Base-by-base conservation (phyloP, 2,113 vertebrate species). In the Heterotis niloticus region DNA sequence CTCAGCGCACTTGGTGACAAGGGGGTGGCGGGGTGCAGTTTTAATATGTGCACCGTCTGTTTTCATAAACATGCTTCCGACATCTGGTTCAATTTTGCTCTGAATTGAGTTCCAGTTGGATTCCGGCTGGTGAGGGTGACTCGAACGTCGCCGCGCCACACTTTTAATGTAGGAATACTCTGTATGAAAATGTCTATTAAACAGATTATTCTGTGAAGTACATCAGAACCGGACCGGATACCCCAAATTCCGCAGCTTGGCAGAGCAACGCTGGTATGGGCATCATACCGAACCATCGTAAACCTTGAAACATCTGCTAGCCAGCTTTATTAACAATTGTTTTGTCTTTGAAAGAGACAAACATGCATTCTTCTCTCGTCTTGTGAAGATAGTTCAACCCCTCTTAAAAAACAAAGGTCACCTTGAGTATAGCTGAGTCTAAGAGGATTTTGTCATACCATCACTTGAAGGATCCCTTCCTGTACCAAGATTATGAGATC, bases 351-450 rank as follows among this genome's bases (percentile, higher is more conserved):
- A 52, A 54, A 23, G 20, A 54, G 44, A 14, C 44, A n/a, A 18
- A 54, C 54, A 54, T n/a, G 70, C 18, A 72, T 14, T 54, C 29
- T 56, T 23, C 70, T 23, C 14, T 23, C 16, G 17, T 10, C 76
- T 78, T 66, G 70, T 72, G 69, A 69, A 79, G 65, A 62, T 76
- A 44, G 34, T 69, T 20, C n/a, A n/a, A n/a, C n/a, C n/a, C n/a
- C n/a, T n/a, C n/a, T n/a, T n/a, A 44, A 29, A 64, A 77, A 83
- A 78, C 82, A 77, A 86, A 85, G 85, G 88, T 91, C 86, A 88
- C 87, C 85, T 89, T 91, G 86, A 86, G 56, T 69, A 18, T 62
- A 74, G 68, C 44, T 16, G 67, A 80, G 51, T 72, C 18, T 11
- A 62, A 44, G 17, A 34, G 56, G n/a, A 74, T 57, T 74, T 73